Evolutionary conservation across 1,140 invertebrate genomes (phyloP).

Genomic region (Calosoma granatense): DNA sequence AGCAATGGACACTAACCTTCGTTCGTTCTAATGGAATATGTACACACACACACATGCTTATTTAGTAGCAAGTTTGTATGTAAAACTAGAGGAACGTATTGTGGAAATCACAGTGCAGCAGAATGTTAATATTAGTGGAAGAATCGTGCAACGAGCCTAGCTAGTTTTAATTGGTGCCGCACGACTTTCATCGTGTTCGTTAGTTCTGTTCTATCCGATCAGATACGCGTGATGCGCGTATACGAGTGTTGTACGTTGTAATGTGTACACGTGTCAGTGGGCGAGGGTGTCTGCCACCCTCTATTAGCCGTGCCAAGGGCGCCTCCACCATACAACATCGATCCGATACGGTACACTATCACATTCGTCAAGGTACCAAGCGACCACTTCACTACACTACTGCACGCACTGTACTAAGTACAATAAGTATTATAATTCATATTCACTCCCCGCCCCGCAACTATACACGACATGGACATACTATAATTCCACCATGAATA

Average conservation of each 20-base stretch:
- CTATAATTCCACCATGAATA: too few species aligned
- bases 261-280: slow-evolving; percentile 1
- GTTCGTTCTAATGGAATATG: neutral
- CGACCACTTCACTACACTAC: too few species aligned
- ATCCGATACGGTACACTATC: neutral
- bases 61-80: neutral
- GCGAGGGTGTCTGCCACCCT: neutral
- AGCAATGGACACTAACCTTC: neutral
- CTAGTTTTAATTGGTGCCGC: neutral
- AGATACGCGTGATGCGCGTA: neutral
- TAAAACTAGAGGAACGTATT: neutral
- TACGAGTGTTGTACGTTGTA: neutral
- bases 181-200: neutral
- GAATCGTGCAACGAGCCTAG: neutral
- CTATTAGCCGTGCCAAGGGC: neutral
- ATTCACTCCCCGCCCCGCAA: too few species aligned
- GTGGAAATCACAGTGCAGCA: neutral
- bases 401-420: too few species aligned
- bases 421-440: neutral
- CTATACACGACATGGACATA: too few species aligned
- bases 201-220: neutral
- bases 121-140: neutral
- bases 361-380: neutral
- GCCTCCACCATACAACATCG: too few species aligned
- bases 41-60: neutral